These are phyloP conservation scores for Clarias pachynema DNA, from an alignment of 2,797 vertebrate species.

Conservation along the genomic window DNA sequence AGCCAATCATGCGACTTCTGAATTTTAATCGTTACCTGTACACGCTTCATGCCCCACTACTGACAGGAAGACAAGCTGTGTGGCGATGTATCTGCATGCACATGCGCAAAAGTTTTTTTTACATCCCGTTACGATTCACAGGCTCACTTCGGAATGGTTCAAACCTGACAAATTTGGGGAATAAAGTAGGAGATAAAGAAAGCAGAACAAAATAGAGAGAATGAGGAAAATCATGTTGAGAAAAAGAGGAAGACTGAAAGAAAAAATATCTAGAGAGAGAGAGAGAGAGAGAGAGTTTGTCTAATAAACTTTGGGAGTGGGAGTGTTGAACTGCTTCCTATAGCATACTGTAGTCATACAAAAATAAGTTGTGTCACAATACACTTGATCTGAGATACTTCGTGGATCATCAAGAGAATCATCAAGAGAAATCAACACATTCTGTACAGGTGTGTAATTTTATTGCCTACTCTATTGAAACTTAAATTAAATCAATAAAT, in stretches of 20 bases:
- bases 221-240: background rate
- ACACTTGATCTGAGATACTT: no score
- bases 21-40: constrained; percentile 67
- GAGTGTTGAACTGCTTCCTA: background rate
- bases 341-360: background rate
- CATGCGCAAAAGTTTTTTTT: background rate
- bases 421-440: background rate
- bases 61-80: constrained; percentile 64
- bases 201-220: background rate
- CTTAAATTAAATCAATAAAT: background rate
- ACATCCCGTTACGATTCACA: constrained; percentile 31
- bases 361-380: background rate
- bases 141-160: background rate
- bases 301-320: background rate
- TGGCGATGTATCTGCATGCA: constrained; percentile 28
- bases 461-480: background rate
- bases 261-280: background rate
- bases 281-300: background rate
- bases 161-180: background rate
- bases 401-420: background rate
- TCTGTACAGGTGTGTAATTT: background rate
- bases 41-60: constrained; percentile 47
- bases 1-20: constrained; percentile 69
- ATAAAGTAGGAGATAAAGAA: background rate
- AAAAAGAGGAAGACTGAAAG: background rate